Conservation (phyloP, 2,113 vertebrate genomes). For the Brachypodius melanocephalos region DNA sequence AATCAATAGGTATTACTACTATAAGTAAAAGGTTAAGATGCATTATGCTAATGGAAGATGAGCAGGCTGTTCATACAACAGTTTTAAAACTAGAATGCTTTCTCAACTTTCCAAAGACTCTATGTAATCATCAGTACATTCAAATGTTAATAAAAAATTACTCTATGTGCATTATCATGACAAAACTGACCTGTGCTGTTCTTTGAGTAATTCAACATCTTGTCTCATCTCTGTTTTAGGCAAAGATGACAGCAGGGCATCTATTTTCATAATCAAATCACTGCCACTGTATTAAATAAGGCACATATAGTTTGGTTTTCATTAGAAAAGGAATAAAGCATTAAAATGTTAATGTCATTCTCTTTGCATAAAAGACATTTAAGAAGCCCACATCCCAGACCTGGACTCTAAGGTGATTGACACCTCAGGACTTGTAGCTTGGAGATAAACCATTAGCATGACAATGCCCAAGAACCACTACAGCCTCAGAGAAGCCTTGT, state of each 20-base stretch:
- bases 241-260: slow-evolving; percentile 84
- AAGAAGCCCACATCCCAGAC: background rate
- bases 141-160: background rate
- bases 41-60: background rate
- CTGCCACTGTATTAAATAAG: slow-evolving; percentile 75
- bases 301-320: background rate
- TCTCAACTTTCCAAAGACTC: background rate
- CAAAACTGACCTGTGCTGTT: slow-evolving; percentile 83
- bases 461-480: background rate
- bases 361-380: background rate
- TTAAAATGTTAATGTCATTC: background rate
- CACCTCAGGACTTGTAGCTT: background rate
- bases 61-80: background rate
- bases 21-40: background rate
- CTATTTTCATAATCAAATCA: slow-evolving; percentile 92
- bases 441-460: background rate
- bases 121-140: background rate
- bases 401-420: background rate
- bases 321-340: background rate
- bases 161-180: background rate
- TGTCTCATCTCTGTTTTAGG: slow-evolving; percentile 79
- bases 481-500: background rate
- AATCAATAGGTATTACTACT: background rate
- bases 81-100: background rate
- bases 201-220: slow-evolving; percentile 79